Percentiles rank a stretch among this genome's conserved stretches.
These are phyloP conservation scores for Falco punctatus DNA, from an alignment of 2,113 vertebrate species.

Conservation along the genomic window DNA sequence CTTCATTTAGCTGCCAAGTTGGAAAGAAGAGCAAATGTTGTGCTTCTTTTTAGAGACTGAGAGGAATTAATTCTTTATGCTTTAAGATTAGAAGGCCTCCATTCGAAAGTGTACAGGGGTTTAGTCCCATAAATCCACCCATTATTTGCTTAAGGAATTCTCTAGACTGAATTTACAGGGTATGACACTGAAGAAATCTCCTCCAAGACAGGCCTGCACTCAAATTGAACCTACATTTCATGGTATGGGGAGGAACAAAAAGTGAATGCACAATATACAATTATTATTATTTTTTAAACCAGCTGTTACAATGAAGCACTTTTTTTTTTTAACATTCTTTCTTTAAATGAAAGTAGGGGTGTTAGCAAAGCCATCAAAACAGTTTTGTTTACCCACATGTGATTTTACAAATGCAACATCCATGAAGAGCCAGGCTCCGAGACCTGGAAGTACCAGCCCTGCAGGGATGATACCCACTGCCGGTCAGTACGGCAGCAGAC, in stretches of 20 bases:
- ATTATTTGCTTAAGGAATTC: background rate
- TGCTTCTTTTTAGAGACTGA: background rate
- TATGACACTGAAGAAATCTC: background rate
- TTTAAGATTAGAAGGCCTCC: background rate
- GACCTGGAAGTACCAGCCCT: background rate
- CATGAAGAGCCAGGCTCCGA: background rate
- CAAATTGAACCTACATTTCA: background rate
- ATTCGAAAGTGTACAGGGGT: background rate
- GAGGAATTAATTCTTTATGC: background rate
- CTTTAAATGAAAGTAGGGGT: background rate
- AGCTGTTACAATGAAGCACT: background rate
- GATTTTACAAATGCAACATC: background rate
- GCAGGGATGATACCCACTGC: background rate
- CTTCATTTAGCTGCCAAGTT: conserved; percentile 57
- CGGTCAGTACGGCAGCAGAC: background rate
- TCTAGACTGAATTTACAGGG: background rate
- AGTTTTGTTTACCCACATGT: background rate
- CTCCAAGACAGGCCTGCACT: background rate
- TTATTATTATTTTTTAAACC: background rate
- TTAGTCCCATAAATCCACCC: background rate
- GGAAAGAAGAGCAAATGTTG: conserved; percentile 31
- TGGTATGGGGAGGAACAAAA: background rate
- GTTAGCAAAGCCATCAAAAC: background rate
- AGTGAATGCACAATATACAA: background rate
- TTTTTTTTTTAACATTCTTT: background rate